Evolutionary conservation across 2,888 invertebrate species (phyloP), one percentile per base, ranked within the genome.

Genomic region (Ctenicera cuprea): DNA sequence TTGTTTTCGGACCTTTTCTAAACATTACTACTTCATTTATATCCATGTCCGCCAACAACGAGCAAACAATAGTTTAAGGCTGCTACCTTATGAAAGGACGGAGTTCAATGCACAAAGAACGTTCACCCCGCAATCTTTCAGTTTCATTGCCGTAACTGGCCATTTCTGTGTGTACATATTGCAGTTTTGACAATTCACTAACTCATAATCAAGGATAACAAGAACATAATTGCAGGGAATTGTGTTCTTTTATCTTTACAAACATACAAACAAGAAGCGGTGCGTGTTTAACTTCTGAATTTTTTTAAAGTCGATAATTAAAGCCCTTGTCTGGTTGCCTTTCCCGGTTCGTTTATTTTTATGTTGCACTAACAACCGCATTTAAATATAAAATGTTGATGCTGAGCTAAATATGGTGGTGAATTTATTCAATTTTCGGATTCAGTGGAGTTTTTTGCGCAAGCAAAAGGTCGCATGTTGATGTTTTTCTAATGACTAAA

Each of bases 121-220:
- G 59, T 38, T 62, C 43, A 45, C 62, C 43, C 16, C 38, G 62
- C 38, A 30, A 16, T 41, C 38, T 41, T 8, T n/a, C n/a, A n/a
- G n/a, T n/a, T n/a, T n/a, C 38, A 61, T 38, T 61, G 18, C 22
- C n/a, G 43, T 62, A 62, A 62, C 43, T 62, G 43, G 9, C 62
- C 43, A 11, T 62, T 62, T 62, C 11, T 18, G 52, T 30, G 14
- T 30, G 12, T n/a, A n/a, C n/a, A n/a, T n/a, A 45, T 12, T 59
- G 62, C 43, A 26, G 9, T 62, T 45, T 62, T 62, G 30, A 62
- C 62, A 62, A 43, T 62, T 62, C 62, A 30, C 62, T 48, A 18
- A 30, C 20, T 38, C 18, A n/a, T 9, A 38, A 37, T 59, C 38
- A 59, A 59, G 59, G 59, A 59, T 37, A 59, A 59, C 59, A 38